phyloP scores from a whole-genome alignment of 2,797 vertebrate genomes.

The Strix occidentalis region DNA sequence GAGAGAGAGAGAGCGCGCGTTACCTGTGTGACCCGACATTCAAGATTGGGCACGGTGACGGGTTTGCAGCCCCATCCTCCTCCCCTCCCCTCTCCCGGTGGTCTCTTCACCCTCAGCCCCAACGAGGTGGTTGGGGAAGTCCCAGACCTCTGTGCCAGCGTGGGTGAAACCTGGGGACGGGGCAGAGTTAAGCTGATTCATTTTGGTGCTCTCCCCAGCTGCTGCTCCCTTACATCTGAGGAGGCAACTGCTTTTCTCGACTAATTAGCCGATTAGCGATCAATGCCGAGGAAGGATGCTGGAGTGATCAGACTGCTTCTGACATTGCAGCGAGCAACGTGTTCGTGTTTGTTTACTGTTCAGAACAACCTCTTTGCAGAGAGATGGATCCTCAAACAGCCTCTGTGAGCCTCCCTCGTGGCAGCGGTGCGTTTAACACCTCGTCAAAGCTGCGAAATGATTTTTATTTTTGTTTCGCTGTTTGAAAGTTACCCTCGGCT shows the following conservation, averaged over 20 bases:
- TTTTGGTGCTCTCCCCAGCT: neutral
- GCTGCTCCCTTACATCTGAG: neutral
- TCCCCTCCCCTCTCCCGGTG: no score
- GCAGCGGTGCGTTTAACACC: rapidly evolving
- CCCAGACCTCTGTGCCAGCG: no score
- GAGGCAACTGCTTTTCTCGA: neutral
- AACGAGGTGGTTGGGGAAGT: rapidly evolving
- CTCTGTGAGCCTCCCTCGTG: neutral
- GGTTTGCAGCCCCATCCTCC: rapidly evolving
- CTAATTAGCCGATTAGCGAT: neutral
- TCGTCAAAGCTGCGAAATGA: neutral
- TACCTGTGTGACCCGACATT: rapidly evolving
- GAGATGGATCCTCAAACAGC: neutral
- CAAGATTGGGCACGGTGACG: neutral
- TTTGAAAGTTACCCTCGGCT: neutral
- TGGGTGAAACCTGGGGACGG: no score
- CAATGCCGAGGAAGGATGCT: neutral
- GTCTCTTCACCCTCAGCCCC: rapidly evolving
- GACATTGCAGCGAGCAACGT: neutral
- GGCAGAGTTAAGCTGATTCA: neutral
- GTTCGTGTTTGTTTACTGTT: neutral
- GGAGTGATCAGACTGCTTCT: neutral
- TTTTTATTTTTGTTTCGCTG: neutral
- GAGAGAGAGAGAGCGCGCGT: rapidly evolving
- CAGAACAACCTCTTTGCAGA: neutral